Base-by-base conservation (phyloP, 1,140 invertebrate species). In the Vanessa atalanta region DNA sequence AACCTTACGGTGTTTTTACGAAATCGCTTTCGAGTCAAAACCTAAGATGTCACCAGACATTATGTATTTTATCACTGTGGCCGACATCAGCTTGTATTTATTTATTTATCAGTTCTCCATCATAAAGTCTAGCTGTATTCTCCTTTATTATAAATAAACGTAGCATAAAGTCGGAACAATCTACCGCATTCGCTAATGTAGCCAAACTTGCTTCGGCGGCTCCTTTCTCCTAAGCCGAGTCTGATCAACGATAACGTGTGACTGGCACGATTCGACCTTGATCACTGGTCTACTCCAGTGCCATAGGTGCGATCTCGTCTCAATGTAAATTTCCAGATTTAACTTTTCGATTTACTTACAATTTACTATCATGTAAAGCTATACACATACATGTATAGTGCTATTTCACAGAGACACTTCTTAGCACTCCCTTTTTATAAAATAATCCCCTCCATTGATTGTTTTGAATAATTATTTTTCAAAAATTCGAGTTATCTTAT, bases 211-310 rank as follows among this genome's bases (percentile, higher is more conserved):
- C 77, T 77, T 76, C 76, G 74, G 70, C 61, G 69, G 69, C 76
- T 74, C 81, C 83, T 80, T 81, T 81, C 83, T 85, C 79, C 83
- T 75, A 80, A 83, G 79, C 77, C 72, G 66, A 64, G 75, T 60
- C 61, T 64, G 70, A 77, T 78, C 53, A 43, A 16, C 65, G 81
- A 76, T 77, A 79, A 72, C 70, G 57, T 37, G 72, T 65, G 73
- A 71, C 68, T 76, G 65, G 80, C 80, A 80, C 80, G 79, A 78
- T 64, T 72, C 68, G 76, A 76, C 80, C 82, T 83, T 83, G 80
- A 79, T 80, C 57, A 61, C 57, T 61, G 57, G 57, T 61, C 23
- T 61, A 37, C 57, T 69, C 70, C 65, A 68, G 73, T 69, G 57
- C 57, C 57, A 61, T 37, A 61, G 31, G 57, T 61, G 23, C 23